Evolutionary conservation across 2,888 invertebrate species (phyloP).

Genomic region (Achlya flavicornis): DNA sequence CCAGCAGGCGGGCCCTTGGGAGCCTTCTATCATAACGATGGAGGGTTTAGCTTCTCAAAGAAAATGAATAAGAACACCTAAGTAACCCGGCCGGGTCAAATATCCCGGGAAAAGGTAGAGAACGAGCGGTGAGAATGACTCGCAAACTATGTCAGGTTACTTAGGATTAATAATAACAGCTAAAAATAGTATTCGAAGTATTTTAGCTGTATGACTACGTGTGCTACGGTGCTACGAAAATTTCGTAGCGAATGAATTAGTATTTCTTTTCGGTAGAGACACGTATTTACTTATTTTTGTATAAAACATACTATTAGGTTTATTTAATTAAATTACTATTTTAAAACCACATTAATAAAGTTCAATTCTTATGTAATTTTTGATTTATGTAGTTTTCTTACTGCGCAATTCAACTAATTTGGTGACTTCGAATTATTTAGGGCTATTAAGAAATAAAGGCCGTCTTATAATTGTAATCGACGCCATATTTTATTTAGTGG

Average conservation of each 20-base stretch:
- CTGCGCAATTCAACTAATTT: neutral
- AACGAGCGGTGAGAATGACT: slow-evolving; percentile 37
- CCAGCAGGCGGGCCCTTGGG: slow-evolving; percentile 35
- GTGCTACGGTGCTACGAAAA: slow-evolving; percentile 7
- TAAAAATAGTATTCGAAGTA: neutral
- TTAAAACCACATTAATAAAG: too few species aligned
- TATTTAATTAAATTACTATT: too few species aligned
- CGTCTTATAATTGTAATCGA: neutral
- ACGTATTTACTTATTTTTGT: too few species aligned
- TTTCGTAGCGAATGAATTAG: neutral
- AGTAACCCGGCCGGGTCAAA: slow-evolving; percentile 42
- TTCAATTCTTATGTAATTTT: too few species aligned
- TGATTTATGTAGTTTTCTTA: too few species aligned
- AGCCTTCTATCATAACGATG: slow-evolving; percentile 48
- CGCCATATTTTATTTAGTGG: slow-evolving; percentile 3
- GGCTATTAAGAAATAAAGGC: neutral
- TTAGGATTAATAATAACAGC: neutral
- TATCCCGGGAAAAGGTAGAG: slow-evolving; percentile 37
- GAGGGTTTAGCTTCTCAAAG: slow-evolving; percentile 33
- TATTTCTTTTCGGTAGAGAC: neutral
- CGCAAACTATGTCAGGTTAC: slow-evolving; percentile 34
- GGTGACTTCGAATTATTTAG: neutral
- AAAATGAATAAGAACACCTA: slow-evolving; percentile 53
- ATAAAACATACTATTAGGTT: too few species aligned
- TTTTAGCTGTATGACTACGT: neutral